Evolutionary conservation across 2,113 vertebrate species (phyloP).

Genomic region (Callipepla californica): DNA sequence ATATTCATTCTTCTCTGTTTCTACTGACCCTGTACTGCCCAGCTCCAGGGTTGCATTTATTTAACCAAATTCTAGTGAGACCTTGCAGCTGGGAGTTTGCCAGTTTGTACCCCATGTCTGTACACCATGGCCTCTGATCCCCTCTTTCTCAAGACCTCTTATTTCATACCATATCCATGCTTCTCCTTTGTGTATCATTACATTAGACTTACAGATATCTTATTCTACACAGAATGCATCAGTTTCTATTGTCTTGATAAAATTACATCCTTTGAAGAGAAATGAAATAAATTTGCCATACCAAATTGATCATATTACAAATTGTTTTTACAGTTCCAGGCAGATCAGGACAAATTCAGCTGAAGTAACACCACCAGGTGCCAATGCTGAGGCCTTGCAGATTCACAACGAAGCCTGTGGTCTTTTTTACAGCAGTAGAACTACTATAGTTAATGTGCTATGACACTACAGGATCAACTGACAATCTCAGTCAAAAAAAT

Average conservation of each 20-base stretch:
- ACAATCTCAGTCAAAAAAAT: neutral
- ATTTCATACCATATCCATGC: rapidly evolving
- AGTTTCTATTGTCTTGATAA: neutral
- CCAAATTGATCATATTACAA: neutral
- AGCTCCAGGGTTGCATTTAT: neutral
- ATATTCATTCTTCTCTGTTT: neutral
- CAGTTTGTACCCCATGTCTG: neutral
- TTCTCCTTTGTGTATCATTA: neutral
- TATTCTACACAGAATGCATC: neutral
- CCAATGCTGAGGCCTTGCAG: neutral
- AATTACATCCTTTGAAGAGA: neutral
- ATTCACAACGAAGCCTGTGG: neutral
- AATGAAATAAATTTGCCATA: neutral
- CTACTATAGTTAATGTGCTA: neutral
- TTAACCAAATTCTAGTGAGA: neutral
- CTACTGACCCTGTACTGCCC: neutral
- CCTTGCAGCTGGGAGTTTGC: rapidly evolving
- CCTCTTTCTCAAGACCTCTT: neutral
- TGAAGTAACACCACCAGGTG: neutral
- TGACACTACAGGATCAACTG: neutral
- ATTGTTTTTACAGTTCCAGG: neutral
- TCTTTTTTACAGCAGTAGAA: neutral
- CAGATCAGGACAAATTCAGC: neutral
- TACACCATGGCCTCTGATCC: rapidly evolving
- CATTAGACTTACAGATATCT: rapidly evolving